These are phyloP conservation scores for Pavo muticus DNA, from an alignment of 2,113 vertebrate species.

Conservation along the genomic window DNA sequence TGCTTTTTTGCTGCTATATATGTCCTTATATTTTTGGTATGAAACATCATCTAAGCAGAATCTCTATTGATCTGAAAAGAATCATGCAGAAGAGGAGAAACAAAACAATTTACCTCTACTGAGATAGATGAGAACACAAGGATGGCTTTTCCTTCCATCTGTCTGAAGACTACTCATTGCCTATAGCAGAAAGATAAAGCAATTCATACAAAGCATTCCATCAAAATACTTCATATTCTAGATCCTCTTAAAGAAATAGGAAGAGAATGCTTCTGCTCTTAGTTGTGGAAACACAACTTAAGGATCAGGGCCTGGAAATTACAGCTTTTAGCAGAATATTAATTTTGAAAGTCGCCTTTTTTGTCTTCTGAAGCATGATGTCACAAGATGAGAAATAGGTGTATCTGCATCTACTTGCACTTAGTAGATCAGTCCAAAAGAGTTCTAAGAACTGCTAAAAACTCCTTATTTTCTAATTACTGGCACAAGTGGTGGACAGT, in stretches of 20 bases:
- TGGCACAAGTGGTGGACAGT: neutral
- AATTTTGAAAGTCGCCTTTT: neutral
- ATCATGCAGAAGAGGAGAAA: neutral
- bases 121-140: neutral
- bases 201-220: neutral
- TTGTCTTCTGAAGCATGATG: neutral
- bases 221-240: neutral
- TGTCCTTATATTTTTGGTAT: neutral
- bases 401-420: neutral
- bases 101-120: neutral
- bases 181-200: neutral
- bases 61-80: neutral
- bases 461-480: neutral
- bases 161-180: neutral
- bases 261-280: neutral
- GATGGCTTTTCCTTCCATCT: neutral
- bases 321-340: neutral
- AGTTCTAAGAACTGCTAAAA: neutral
- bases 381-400: neutral
- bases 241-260: neutral
- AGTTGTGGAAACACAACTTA: neutral
- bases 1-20: neutral
- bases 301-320: neutral
- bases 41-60: neutral
- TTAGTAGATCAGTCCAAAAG: neutral